phyloP scores from a whole-genome alignment of 2,113 vertebrate species.

The Hippocampus guttulatus region DNA sequence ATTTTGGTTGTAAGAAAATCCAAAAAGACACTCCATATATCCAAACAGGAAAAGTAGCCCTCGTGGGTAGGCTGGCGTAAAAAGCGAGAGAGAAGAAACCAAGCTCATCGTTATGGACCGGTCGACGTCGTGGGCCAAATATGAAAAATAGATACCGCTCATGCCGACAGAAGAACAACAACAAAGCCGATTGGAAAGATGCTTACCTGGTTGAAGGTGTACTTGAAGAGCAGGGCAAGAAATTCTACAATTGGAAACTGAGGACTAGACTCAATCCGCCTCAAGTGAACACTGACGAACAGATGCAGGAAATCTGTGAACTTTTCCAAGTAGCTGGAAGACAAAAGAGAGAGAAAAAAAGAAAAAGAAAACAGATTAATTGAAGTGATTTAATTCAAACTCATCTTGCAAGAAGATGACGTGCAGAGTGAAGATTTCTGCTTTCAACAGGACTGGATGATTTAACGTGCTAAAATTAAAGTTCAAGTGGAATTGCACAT shows the following conservation, averaged over 20 bases:
- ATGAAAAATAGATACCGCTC: not conserved
- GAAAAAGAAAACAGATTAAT: not conserved
- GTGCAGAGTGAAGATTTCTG: not conserved
- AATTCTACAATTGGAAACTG: conserved; percentile 97
- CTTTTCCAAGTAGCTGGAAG: conserved; percentile 92
- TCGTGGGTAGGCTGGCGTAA: conserved; percentile 86
- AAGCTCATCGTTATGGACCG: not conserved
- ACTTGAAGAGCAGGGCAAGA: conserved; percentile 92
- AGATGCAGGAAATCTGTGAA: conserved; percentile 97
- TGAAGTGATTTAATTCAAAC: not conserved
- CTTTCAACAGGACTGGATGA: not conserved
- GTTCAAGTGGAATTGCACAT: not conserved
- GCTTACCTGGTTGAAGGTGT: conserved; percentile 98
- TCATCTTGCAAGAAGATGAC: not conserved
- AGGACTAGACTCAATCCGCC: conserved; percentile 92
- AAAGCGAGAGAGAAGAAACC: conserved; percentile 12
- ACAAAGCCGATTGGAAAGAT: not conserved
- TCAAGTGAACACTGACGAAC: conserved; percentile 93
- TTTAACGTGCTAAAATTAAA: not conserved
- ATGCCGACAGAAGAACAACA: not conserved
- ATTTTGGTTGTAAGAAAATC: conserved; percentile 97
- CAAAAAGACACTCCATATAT: conserved; percentile 96
- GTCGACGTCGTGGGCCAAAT: not conserved
- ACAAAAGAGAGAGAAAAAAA: conserved; percentile 38
- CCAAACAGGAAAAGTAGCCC: conserved; percentile 97